Evolutionary conservation across 2,113 vertebrate species (phyloP), one percentile per base, ranked within the genome.

Genomic region (Amphiprion ocellaris): DNA sequence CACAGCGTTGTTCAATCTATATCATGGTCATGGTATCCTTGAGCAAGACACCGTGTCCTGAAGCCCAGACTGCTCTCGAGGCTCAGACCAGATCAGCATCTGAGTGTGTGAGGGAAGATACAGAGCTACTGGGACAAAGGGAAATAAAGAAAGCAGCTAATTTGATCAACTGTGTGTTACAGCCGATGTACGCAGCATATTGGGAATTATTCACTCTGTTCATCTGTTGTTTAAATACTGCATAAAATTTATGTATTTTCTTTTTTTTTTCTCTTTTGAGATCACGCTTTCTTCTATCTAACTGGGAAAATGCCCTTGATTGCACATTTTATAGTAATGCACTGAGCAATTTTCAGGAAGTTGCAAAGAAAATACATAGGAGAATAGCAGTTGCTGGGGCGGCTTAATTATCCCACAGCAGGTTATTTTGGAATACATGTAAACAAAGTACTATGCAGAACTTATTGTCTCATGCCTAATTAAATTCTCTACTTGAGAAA

Each of bases 391-490:
- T 68, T 17, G 33, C 5, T 54, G 26, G 26, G 54, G 21, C 14
- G 15, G 14, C 8, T 39, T 80, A 37, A 61, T 61, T 61, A 68
- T 55, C 37, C 23, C 33, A 53, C 33, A 60, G 52, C 52, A 17
- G 58, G 33, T 78, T 58, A 21, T 56, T 77, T 39, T 64, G 11
- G 41, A 58, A 30, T 71, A 37, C 0, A 1, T 71, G 44, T 59
- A 77, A 62, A 54, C 47, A 69, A 56, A 75, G n/a, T 69, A 30
- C 30, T 21, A 28, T 59, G n/a, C 37, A 12, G 41, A 71, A 16
- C 11, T 52, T 46, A 53, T 53, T 72, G 19, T 79, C 33, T 52
- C 15, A 46, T 10, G 24, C 23, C 6, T 71, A 58, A 71, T 70
- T 63, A 47, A 64, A 70, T 69, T 55, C 10, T 10, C 49, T 15